A percentile compares a stretch with the other conserved stretches of the same genome.
Conservation (phyloP, 2,113 vertebrate species). For the Ploceus nigricollis region DNA sequence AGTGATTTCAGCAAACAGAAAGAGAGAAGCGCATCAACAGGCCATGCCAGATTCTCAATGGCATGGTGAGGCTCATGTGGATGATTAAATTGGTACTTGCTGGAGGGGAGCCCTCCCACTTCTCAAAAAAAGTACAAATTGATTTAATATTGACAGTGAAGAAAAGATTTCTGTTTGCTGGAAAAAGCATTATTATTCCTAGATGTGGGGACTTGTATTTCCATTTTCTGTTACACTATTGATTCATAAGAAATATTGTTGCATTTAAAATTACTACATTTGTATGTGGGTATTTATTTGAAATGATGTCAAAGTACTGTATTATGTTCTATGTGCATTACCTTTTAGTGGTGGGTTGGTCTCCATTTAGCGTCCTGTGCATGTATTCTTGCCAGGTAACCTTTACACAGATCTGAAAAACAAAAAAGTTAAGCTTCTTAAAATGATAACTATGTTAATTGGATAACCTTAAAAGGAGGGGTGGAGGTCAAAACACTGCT, state of each 20-base stretch:
- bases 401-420: conserved; percentile 86
- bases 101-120: background rate
- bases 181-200: conserved; percentile 86
- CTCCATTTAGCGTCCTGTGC: conserved; percentile 90
- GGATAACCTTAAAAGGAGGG: conserved; percentile 59
- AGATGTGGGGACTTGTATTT: conserved; percentile 87
- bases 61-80: conserved; percentile 78
- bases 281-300: conserved; percentile 98
- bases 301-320: conserved; percentile 92
- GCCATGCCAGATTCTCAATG: conserved; percentile 35
- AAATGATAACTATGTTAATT: conserved; percentile 9
- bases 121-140: conserved; percentile 81
- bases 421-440: background rate
- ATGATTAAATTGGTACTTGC: conserved; percentile 68
- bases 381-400: conserved; percentile 92
- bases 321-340: conserved; percentile 94
- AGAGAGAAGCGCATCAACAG: conserved; percentile 78
- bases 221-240: conserved; percentile 96
- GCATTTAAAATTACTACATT: conserved; percentile 90
- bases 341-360: conserved; percentile 88
- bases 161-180: conserved; percentile 96
- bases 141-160: conserved; percentile 49
- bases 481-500: conserved; percentile 50
- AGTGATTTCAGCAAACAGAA: conserved; percentile 98
- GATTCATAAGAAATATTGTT: conserved; percentile 90